Base-by-base conservation (phyloP, 2,888 invertebrate species). In the Acronicta alni region DNA sequence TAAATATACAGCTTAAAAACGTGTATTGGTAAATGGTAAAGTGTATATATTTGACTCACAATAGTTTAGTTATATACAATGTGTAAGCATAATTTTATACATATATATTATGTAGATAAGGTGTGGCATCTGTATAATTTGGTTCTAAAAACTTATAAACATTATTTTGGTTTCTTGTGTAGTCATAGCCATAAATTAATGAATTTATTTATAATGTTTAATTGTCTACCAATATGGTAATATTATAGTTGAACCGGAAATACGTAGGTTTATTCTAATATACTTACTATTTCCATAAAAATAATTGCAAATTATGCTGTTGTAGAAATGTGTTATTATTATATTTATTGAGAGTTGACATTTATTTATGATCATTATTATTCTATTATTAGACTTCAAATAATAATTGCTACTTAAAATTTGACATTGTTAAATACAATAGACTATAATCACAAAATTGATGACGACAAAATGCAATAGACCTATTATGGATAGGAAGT, bases 21-120 rank as follows among this genome's bases (percentile, higher is more conserved):
- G 35, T 35, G 4, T 35, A 35, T n/a, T 35, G 35, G 35, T 35
- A 35, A 35, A 35, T 14, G 35, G 14, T n/a, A 47, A 61, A 59
- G 41, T 70, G 64, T 71, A 67, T 62, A 73, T 75, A 75, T 67
- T 70, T 77, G 70, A 79, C 77, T 75, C 67, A 77, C 69, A 63
- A 74, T 78, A 76, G 78, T 72, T 75, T 79, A 74, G 51, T 79
- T 67, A 77, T 67, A 61, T 75, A 66, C 69, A 76, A 81, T 80
- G 68, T 81, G 68, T 89, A 89, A 89, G 86, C 75, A 82, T 86
- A 87, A 85, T 84, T 85, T 86, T 85, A 83, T 84, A 83, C 63
- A 59, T 84, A 83, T 65, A 59, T 56, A 61, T 57, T 43, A 37
- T 58, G 44, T 68, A 60, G 61, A 72, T 76, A 67, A 64, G 69